Evolutionary conservation across 2,113 vertebrate species (phyloP).

Genomic region (Pomatorhinus ruficollis): DNA sequence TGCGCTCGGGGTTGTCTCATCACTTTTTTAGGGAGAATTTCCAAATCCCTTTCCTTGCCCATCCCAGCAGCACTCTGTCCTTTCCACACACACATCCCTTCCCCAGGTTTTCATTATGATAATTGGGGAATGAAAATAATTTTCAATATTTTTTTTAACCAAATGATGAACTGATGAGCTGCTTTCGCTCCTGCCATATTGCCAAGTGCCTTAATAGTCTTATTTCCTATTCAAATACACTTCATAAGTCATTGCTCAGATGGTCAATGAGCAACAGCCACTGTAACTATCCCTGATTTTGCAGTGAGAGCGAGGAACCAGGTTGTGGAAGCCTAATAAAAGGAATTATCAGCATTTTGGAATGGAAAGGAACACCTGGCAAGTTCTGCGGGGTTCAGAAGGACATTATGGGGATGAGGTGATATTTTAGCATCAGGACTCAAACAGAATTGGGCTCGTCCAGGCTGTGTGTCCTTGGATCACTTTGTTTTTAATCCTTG

Average conservation of each 20-base stretch:
- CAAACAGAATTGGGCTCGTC: neutral
- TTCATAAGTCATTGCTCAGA: slow-evolving; percentile 39
- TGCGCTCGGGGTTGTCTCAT: rapidly evolving
- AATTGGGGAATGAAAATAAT: slow-evolving; percentile 9
- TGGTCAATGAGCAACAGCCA: slow-evolving; percentile 15
- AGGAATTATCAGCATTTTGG: neutral
- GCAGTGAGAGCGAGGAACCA: neutral
- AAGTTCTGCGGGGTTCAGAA: neutral
- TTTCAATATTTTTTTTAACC: slow-evolving; percentile 9
- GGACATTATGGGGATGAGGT: neutral
- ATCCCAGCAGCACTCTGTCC: neutral
- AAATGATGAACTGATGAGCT: neutral
- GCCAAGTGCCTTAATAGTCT: slow-evolving; percentile 43
- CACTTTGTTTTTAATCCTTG: neutral
- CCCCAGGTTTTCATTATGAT: neutral
- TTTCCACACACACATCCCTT: neutral
- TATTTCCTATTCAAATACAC: neutral
- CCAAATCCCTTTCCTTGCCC: neutral
- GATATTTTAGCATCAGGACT: neutral
- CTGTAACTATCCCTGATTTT: neutral
- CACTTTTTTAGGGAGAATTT: neutral
- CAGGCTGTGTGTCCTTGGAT: neutral
- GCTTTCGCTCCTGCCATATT: slow-evolving; percentile 37
- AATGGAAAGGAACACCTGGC: neutral
- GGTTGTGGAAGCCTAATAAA: slow-evolving; percentile 16